Conservation (phyloP, 1,140 invertebrate genomes). For the Luehdorfia chinensis region DNA sequence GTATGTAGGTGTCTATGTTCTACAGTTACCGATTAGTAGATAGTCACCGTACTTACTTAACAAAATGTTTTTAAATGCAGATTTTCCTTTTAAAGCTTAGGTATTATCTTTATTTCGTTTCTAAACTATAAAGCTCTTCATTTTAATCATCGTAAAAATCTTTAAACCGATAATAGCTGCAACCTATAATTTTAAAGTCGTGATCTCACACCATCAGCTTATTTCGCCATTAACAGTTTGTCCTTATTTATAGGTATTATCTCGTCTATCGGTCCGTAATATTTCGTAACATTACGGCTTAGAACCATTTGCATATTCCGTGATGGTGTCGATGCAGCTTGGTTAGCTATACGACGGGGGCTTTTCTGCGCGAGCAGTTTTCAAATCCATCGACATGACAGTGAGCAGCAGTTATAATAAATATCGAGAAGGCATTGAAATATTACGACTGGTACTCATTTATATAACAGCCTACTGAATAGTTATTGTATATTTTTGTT, state of each 20-base stretch:
- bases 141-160: constrained; percentile 36
- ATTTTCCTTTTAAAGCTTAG: too few relatives aligned
- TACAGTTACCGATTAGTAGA: too few relatives aligned
- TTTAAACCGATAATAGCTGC: constrained; percentile 52
- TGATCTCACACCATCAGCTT: constrained; percentile 69
- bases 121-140: constrained; percentile 15
- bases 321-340: constrained; percentile 49
- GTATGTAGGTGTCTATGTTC: too few relatives aligned
- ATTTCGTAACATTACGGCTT: constrained; percentile 62
- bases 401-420: background rate
- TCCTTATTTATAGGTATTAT: constrained; percentile 72
- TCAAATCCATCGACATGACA: constrained; percentile 16
- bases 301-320: constrained; percentile 69
- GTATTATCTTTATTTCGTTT: too few relatives aligned
- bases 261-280: constrained; percentile 58
- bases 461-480: background rate
- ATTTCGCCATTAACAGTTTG: constrained; percentile 66
- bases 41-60: too few relatives aligned
- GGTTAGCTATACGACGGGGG: background rate
- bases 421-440: background rate
- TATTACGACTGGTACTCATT: background rate
- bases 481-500: background rate
- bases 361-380: background rate
- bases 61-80: too few relatives aligned
- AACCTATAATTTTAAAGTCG: constrained; percentile 63